phyloP scores from a whole-genome alignment of 2,888 invertebrate genomes.

The Anthophora plumipes region DNA sequence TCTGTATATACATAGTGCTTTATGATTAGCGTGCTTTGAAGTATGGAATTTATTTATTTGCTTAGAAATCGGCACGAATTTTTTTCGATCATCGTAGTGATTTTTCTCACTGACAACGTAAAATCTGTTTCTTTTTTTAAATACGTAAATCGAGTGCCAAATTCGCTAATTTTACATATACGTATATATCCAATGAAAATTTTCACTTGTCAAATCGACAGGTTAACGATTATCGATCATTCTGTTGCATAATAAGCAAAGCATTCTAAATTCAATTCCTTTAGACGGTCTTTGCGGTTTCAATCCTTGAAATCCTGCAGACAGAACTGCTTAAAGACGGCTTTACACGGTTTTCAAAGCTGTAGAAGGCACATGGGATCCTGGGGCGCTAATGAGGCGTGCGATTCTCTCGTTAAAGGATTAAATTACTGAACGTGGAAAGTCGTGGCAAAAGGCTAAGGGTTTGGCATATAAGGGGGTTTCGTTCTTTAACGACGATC shows the following conservation, averaged over 20 bases:
- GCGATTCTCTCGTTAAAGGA: constrained; percentile 77
- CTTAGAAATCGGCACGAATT: no score
- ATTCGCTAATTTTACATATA: neutral
- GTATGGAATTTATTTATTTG: no score
- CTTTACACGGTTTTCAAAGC: constrained; percentile 22
- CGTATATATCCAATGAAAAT: neutral
- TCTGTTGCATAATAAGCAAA: neutral
- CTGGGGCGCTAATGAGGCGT: constrained; percentile 74
- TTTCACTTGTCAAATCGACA: neutral
- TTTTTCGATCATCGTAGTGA: no score
- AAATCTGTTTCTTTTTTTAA: neutral
- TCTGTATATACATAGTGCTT: no score
- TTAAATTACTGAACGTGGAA: constrained; percentile 74
- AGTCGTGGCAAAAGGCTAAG: constrained; percentile 57
- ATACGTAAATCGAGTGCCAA: no score
- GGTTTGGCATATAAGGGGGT: constrained; percentile 49
- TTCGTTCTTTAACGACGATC: constrained; percentile 59
- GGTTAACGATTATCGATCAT: neutral
- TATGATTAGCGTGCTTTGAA: no score
- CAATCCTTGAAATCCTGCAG: neutral
- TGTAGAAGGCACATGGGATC: constrained; percentile 54
- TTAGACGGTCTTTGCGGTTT: no score
- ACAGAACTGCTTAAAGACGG: constrained; percentile 16
- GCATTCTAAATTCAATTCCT: constrained; percentile 1
- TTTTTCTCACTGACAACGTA: no score